phyloP scores from a whole-genome alignment of 2,113 vertebrate species.

The Apodemus speciosus region DNA sequence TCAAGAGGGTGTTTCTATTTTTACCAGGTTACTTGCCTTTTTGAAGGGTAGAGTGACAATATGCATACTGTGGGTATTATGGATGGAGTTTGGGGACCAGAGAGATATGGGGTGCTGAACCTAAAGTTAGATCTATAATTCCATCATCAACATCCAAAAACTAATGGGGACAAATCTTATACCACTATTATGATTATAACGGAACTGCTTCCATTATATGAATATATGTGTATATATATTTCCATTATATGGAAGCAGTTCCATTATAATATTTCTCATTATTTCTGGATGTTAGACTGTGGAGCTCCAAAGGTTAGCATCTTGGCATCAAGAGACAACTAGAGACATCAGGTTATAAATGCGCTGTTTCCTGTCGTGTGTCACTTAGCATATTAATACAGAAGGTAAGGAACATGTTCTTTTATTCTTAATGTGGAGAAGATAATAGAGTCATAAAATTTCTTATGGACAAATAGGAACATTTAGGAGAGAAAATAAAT shows the following conservation, averaged over 20 bases:
- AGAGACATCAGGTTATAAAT: background rate
- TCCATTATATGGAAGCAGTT: background rate
- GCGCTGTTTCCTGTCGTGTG: background rate
- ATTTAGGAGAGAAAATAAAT: background rate
- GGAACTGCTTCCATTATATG: no score
- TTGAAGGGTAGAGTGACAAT: background rate
- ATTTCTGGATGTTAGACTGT: background rate
- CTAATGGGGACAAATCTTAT: background rate
- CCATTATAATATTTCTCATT: background rate
- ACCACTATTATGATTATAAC: no score
- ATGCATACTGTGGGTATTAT: background rate
- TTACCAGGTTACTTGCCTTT: background rate
- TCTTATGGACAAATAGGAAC: background rate
- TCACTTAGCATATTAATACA: background rate
- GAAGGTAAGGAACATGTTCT: background rate
- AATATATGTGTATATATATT: no score
- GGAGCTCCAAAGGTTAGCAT: background rate
- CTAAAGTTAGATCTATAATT: background rate
- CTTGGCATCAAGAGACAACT: background rate
- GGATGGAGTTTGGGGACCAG: background rate
- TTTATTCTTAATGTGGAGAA: background rate
- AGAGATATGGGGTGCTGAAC: background rate
- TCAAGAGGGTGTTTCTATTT: background rate
- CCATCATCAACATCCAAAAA: background rate
- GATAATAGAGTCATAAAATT: background rate